Evolutionary conservation across 2,888 invertebrate species (phyloP).

Genomic region (Latheticus oryzae): DNA sequence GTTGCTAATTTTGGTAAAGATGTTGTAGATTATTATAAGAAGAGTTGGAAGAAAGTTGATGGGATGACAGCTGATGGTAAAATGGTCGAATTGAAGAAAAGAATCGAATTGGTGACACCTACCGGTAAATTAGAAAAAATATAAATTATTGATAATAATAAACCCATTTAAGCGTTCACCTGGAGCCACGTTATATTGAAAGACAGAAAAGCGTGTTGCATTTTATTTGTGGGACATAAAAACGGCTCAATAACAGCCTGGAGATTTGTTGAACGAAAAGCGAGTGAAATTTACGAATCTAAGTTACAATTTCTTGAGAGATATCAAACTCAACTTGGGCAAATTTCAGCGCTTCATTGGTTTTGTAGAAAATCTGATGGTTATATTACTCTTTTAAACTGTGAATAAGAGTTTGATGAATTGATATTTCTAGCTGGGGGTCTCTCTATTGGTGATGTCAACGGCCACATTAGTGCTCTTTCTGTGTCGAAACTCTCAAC

Average conservation of each 20-base stretch:
- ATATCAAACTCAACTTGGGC: conserved; percentile 49
- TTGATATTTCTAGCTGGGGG: conserved; percentile 51
- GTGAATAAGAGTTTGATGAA: not conserved
- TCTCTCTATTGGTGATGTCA: conserved; percentile 54
- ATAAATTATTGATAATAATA: conserved; percentile 5
- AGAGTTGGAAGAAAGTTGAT: conserved; percentile 49
- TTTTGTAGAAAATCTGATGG: conserved; percentile 40
- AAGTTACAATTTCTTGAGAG: conserved; percentile 51
- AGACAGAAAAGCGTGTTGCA: conserved; percentile 47
- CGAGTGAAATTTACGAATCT: conserved; percentile 43
- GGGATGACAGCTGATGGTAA: conserved; percentile 44
- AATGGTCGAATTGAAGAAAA: conserved; percentile 54
- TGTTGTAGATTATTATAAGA: conserved; percentile 50
- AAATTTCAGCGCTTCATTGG: conserved; percentile 56
- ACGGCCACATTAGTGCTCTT: conserved; percentile 56
- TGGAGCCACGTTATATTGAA: conserved; percentile 57
- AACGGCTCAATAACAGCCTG: conserved; percentile 58
- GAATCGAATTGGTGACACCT: conserved; percentile 52
- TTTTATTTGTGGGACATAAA: conserved; percentile 58
- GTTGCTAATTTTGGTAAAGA: conserved; percentile 56
- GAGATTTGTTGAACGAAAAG: conserved; percentile 51
- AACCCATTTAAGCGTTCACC: conserved; percentile 55
- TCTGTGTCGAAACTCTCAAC: conserved; percentile 49
- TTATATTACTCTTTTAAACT: conserved; percentile 2
- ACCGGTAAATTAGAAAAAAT: conserved; percentile 49